These are phyloP conservation scores for Tautogolabrus adspersus DNA, from an alignment of 2,113 vertebrate species.

Conservation along the genomic window DNA sequence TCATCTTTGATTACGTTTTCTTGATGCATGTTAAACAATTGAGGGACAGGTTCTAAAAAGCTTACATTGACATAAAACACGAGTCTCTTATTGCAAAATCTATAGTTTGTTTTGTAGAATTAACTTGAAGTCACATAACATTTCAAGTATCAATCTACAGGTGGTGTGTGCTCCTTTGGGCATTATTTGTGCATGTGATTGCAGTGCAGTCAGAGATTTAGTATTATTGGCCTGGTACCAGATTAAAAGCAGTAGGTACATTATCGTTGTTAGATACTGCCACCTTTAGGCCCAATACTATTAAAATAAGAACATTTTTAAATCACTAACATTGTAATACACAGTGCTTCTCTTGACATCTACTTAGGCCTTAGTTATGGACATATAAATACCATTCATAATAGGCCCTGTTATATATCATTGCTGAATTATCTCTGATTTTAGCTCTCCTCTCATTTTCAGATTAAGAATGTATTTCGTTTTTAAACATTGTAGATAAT, in stretches of 20 bases:
- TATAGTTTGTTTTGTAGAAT: neutral
- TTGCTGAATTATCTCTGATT: too few relatives aligned
- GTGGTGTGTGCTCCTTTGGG: neutral
- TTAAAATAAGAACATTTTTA: neutral
- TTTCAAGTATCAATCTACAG: neutral
- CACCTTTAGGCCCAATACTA: slow-evolving; percentile 16
- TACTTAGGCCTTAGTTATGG: neutral
- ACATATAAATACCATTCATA: neutral
- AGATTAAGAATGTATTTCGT: too few relatives aligned
- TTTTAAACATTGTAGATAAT: too few relatives aligned
- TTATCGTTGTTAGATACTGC: slow-evolving; percentile 41
- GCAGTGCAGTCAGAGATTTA: neutral
- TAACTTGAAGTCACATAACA: neutral
- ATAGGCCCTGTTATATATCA: too few relatives aligned
- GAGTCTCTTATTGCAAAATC: neutral
- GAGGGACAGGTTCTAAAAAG: neutral
- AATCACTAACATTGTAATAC: neutral
- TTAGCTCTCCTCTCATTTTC: too few relatives aligned
- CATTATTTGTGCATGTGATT: neutral
- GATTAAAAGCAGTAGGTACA: neutral
- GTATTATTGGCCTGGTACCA: neutral
- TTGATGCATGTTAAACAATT: neutral
- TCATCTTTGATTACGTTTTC: neutral
- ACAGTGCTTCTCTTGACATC: neutral
- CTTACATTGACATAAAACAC: neutral